phyloP scores from a whole-genome alignment of 2,888 invertebrate species.

The Acanthosepion pharaonis region DNA sequence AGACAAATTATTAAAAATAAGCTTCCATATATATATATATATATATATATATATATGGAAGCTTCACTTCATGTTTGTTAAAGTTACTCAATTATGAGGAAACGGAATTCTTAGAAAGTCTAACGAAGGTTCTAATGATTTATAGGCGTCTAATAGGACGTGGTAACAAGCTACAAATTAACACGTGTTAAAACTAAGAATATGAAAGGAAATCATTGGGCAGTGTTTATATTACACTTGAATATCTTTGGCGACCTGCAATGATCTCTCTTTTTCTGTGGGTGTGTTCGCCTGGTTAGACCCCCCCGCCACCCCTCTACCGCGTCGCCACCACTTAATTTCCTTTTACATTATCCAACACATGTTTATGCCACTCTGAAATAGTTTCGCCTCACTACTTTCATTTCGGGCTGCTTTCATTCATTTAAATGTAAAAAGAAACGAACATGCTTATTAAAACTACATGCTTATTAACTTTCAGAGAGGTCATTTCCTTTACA shows the following conservation, averaged over 20 bases:
- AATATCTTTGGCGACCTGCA: constrained; percentile 33
- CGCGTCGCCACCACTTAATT: background rate
- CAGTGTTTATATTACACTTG: background rate
- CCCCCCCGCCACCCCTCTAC: background rate
- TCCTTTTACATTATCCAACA: constrained; percentile 33
- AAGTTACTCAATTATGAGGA: background rate
- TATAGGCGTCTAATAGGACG: background rate
- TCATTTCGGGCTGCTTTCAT: background rate
- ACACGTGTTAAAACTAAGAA: background rate
- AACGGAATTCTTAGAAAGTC: constrained; percentile 2
- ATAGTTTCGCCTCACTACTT: constrained; percentile 9
- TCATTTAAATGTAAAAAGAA: constrained; percentile 33
- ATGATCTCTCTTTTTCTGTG: background rate
- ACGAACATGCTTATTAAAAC: constrained; percentile 33
- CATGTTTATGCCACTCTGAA: constrained; percentile 21
- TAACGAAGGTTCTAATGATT: background rate
- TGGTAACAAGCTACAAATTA: constrained; percentile 21
- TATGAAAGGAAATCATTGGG: constrained; percentile 7
- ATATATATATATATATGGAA: no score
- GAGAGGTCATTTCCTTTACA: background rate
- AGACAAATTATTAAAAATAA: no score
- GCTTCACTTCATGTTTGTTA: background rate
- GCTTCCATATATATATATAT: no score
- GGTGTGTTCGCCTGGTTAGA: background rate
- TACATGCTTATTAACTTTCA: constrained; percentile 23